These are phyloP conservation scores for Malacoraja senta DNA, from an alignment of 2,797 vertebrate species.

Conservation along the genomic window DNA sequence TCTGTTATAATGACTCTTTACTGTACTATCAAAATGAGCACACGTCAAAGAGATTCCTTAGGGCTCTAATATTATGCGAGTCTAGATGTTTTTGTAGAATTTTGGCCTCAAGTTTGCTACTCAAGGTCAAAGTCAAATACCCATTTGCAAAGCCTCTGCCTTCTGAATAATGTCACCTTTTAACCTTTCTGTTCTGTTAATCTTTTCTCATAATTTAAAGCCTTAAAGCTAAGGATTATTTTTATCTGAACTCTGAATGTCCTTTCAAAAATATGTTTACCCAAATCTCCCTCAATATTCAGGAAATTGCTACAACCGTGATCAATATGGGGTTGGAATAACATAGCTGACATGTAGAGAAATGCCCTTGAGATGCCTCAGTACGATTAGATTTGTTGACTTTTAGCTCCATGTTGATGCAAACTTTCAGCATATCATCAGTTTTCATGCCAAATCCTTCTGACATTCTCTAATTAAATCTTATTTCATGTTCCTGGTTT, in stretches of 20 bases:
- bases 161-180: neutral
- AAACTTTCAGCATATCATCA: neutral
- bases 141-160: neutral
- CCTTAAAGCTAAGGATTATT: neutral
- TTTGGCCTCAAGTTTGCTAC: neutral
- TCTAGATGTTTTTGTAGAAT: neutral
- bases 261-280: neutral
- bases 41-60: neutral
- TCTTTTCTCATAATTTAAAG: neutral
- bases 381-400: neutral
- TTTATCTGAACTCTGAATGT: neutral
- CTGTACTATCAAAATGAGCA: neutral
- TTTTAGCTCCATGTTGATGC: neutral
- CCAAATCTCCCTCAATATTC: neutral
- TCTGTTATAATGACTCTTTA: too few species aligned
- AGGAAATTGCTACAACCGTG: neutral
- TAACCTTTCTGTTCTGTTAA: neutral
- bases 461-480: neutral
- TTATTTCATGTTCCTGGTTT: neutral
- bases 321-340: neutral
- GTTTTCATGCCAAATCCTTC: neutral
- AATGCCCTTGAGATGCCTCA: neutral
- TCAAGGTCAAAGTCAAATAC: neutral
- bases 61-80: neutral
- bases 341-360: neutral